Percentiles rank a stretch among this genome's conserved stretches.
Conservation (phyloP, 35 echinoderm and acorn worm genomes). For the Lytechinus pictus region DNA sequence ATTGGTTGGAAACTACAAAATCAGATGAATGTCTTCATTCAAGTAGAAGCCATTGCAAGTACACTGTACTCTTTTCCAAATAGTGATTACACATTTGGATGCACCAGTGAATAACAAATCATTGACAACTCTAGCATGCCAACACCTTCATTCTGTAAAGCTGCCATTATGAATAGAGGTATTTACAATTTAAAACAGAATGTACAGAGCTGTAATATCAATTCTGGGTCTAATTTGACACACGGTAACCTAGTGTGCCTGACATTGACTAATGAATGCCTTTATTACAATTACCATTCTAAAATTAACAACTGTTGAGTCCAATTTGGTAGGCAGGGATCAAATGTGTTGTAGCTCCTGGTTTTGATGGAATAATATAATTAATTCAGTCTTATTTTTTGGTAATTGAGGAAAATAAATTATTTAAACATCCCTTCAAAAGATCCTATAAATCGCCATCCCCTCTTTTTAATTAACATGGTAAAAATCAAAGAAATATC, state of each 20-base stretch:
- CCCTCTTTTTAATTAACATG: too few relatives aligned
- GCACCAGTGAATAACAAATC: neutral
- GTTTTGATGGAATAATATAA: too few relatives aligned
- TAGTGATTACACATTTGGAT: conserved; percentile 10
- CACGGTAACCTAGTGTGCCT: neutral
- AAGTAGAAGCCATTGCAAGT: neutral
- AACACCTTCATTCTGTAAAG: neutral
- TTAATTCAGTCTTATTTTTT: too few relatives aligned
- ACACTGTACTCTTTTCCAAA: neutral
- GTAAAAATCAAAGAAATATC: too few relatives aligned
- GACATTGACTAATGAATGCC: neutral
- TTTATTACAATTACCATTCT: neutral
- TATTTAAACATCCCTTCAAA: too few relatives aligned
- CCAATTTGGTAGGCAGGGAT: neutral
- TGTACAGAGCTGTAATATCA: neutral
- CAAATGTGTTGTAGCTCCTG: neutral
- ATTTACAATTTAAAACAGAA: neutral
- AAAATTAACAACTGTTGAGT: neutral
- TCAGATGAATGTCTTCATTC: neutral
- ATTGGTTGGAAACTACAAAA: neutral
- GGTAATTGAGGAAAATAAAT: too few relatives aligned
- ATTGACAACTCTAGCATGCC: neutral
- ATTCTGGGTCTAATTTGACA: neutral
- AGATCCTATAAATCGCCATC: too few relatives aligned
- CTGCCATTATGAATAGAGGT: neutral